Base-by-base conservation (phyloP, 2,113 vertebrate genomes). In the Thoracochromis brauschi region DNA sequence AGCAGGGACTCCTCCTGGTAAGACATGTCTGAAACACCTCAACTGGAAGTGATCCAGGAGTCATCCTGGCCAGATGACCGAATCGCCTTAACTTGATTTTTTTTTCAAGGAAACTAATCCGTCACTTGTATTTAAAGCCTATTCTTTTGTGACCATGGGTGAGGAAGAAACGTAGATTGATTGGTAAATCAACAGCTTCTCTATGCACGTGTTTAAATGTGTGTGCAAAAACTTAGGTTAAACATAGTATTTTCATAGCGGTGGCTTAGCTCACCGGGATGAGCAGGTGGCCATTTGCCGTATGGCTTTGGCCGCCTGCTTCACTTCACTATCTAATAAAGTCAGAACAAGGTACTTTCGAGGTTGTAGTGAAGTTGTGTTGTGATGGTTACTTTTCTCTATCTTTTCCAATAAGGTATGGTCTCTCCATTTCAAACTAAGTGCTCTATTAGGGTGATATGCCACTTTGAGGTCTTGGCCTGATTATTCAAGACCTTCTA, bases 261-360 rank as follows among this genome's bases (percentile, higher is more conserved):
- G 26, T 60, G 49, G 3, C 1, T n/a, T 53, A 3, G 49, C 49
- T 53, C 49, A 53, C 19, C 3, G 3, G 19, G 51, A 53, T 53
- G 19, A 11, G 51, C 9, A 53, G 19, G 9, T 3, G 0, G 5
- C 51, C 5, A 10, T 53, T 53, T n/a, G 51, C 19, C 2, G 3
- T 53, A 53, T 53, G 19, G 49, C 19, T 53, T 9, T 53, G 51
- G 19, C 51, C 3, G 2, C 5, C 57, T 57, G 24, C 57, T 33
- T 60, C 57, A 33, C 57, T 19, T 60, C 9, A 33, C 29, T 63
- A 63, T 19, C 29, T 63, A 63, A 35, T 63, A 35, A 63, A 63
- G 31, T 35, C 17, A 63, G 58, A 19, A 63, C 9, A 0, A 11
- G 29, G 58, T 63, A 60, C 58, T 63, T 63, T 63, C 0, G 2